These are phyloP conservation scores for Trichechus manatus DNA, from an alignment of 2,113 vertebrate species.

Conservation along the genomic window DNA sequence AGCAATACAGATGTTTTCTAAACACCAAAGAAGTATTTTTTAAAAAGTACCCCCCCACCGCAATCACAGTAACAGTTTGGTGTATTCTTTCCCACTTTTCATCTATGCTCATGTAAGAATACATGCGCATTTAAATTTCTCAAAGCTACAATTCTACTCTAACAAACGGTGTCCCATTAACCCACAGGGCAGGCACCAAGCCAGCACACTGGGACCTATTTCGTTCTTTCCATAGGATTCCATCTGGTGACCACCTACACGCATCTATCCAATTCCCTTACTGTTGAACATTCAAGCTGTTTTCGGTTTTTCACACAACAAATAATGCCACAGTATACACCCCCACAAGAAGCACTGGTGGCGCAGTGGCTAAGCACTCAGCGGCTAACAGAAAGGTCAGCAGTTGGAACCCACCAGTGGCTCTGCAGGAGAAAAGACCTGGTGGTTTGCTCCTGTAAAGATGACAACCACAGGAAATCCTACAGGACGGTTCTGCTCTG, in stretches of 20 bases:
- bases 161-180: fast-evolving
- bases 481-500: no score
- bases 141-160: not conserved
- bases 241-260: not conserved
- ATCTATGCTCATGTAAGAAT: fast-evolving
- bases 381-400: not conserved
- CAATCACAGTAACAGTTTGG: not conserved
- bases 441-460: not conserved
- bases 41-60: not conserved
- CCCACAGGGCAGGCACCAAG: not conserved
- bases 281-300: not conserved
- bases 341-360: no score
- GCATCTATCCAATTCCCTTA: not conserved
- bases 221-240: not conserved
- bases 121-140: not conserved
- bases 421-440: not conserved
- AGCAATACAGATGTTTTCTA: not conserved
- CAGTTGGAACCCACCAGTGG: not conserved
- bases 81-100: not conserved
- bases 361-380: not conserved
- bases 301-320: not conserved
- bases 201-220: not conserved
- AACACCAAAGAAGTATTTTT: not conserved
- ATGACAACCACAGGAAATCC: not conserved
- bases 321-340: not conserved